A percentile compares a stretch with the other conserved stretches of the same genome.
phyloP scores from a whole-genome alignment of 2,888 invertebrate genomes.

The Agonopterix heracliana region DNA sequence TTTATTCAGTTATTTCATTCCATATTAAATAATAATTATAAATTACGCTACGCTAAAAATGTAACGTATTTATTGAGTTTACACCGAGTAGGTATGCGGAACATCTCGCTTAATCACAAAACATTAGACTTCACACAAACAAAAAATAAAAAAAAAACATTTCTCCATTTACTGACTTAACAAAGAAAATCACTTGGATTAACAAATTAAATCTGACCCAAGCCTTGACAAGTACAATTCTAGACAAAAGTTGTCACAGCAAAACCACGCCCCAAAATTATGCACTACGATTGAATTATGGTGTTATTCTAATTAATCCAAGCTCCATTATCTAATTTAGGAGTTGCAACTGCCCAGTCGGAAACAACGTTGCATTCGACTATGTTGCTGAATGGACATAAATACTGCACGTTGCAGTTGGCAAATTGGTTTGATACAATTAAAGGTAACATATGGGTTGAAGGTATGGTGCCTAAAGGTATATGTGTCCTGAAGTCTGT shows the following conservation, averaged over 20 bases:
- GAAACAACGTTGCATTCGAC: conserved; percentile 23
- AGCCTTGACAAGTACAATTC: neutral
- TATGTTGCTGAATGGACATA: conserved; percentile 24
- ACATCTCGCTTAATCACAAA: too few relatives aligned
- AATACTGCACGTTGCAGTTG: conserved; percentile 20
- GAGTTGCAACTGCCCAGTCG: conserved; percentile 19
- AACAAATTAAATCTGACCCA: neutral
- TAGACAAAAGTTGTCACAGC: neutral
- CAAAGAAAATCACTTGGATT: too few relatives aligned
- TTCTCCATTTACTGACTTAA: too few relatives aligned
- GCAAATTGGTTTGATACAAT: conserved; percentile 21
- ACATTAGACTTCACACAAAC: too few relatives aligned
- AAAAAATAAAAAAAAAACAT: too few relatives aligned
- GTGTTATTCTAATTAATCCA: conserved; percentile 27
- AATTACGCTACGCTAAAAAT: too few relatives aligned
- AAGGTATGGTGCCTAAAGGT: neutral
- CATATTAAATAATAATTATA: too few relatives aligned
- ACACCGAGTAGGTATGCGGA: too few relatives aligned
- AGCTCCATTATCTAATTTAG: conserved; percentile 26
- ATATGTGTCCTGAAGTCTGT: too few relatives aligned
- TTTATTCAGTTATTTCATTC: too few relatives aligned
- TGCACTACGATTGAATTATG: conserved; percentile 14
- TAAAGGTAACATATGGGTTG: conserved; percentile 12
- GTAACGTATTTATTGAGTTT: too few relatives aligned
- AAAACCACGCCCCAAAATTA: conserved; percentile 6